A percentile compares a stretch with the other conserved stretches of the same genome.
Conservation (phyloP, 2,888 invertebrate genomes). For the Digitonthophagus gazella region DNA sequence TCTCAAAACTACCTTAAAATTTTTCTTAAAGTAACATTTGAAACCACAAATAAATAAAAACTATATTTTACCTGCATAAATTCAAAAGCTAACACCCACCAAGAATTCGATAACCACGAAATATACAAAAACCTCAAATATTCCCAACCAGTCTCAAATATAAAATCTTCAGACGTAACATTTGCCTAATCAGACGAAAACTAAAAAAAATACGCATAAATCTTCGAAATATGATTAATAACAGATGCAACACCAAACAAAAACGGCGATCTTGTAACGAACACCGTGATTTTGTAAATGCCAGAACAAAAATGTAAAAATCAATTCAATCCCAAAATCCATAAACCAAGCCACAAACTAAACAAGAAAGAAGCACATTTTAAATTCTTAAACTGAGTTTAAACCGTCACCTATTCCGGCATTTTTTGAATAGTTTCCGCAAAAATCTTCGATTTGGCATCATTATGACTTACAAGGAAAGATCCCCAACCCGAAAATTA, state of each 20-base stretch:
- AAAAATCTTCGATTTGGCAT: slow-evolving; percentile 78
- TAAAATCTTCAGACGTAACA: slow-evolving; percentile 92
- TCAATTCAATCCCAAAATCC: slow-evolving; percentile 98
- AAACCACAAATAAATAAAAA: neutral
- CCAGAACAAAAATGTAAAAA: slow-evolving; percentile 99
- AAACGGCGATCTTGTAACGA: slow-evolving; percentile 94
- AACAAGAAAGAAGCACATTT: slow-evolving; percentile 91
- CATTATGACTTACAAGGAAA: too few relatives aligned
- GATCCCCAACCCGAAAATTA: too few relatives aligned
- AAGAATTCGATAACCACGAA: slow-evolving; percentile 89
- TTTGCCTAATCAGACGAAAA: slow-evolving; percentile 88
- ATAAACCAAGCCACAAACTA: slow-evolving; percentile 98
- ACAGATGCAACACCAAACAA: slow-evolving; percentile 98
- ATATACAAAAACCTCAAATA: slow-evolving; percentile 92
- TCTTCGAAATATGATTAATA: slow-evolving; percentile 98
- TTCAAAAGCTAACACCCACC: slow-evolving; percentile 99
- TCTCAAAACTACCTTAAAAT: neutral
- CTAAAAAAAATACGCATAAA: slow-evolving; percentile 98
- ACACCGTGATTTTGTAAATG: slow-evolving; percentile 94
- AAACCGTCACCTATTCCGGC: slow-evolving; percentile 91
- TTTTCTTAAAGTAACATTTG: neutral
- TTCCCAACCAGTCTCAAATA: slow-evolving; percentile 94
- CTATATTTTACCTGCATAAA: slow-evolving; percentile 72
- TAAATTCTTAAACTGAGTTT: slow-evolving; percentile 84
- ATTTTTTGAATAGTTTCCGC: slow-evolving; percentile 87